Percentiles rank a stretch among this genome's conserved stretches.
phyloP scores from a whole-genome alignment of 2,797 vertebrate species.

The Rhynchonycteris naso region DNA sequence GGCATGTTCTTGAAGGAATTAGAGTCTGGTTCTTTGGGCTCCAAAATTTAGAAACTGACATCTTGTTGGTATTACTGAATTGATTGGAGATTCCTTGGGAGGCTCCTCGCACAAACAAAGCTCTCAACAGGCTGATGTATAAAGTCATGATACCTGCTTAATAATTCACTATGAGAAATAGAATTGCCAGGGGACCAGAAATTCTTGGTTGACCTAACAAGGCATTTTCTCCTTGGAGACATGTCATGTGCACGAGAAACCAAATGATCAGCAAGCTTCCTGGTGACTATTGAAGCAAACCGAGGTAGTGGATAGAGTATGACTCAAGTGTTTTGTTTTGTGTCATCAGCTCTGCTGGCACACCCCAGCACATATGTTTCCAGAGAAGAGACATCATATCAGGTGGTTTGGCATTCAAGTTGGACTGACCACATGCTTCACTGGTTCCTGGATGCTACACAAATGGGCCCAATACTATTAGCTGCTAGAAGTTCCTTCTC shows the following conservation, averaged over 20 bases:
- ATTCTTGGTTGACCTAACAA: background rate
- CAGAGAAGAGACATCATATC: background rate
- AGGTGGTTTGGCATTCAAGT: background rate
- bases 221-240: background rate
- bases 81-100: background rate
- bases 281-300: background rate
- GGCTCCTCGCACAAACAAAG: background rate
- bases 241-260: background rate
- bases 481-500: background rate
- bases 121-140: background rate
- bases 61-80: background rate
- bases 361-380: background rate
- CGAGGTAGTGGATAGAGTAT: background rate
- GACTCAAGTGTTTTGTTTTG: background rate
- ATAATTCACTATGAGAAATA: background rate
- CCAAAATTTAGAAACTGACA: background rate
- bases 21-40: background rate
- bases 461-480: background rate
- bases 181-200: background rate
- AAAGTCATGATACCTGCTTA: background rate
- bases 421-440: background rate
- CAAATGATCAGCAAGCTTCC: constrained; percentile 14
- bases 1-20: background rate
- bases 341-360: background rate
- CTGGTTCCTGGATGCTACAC: background rate